A percentile compares a stretch with the other conserved stretches of the same genome.
Conservation (phyloP, 2,888 invertebrate genomes). For the Alloscopus bannaensis region DNA sequence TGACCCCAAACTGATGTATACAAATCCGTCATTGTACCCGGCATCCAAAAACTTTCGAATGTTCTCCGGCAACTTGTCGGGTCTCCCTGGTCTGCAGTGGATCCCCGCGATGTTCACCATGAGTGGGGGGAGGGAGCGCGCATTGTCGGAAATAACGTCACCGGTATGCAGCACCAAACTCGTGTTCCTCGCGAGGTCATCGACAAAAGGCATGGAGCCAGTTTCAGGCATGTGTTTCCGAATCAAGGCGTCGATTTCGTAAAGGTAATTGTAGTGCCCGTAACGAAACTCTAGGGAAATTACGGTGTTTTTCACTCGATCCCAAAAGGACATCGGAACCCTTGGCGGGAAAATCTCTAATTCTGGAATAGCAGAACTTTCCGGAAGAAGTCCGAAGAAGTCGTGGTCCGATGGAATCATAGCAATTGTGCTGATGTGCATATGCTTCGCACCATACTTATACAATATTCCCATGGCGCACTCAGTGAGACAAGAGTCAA, state of each 20-base stretch:
- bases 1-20: slow-evolving; percentile 66
- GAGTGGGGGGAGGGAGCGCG: slow-evolving; percentile 23
- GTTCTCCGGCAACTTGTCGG: not conserved
- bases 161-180: slow-evolving; percentile 24
- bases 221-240: not conserved
- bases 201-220: not conserved
- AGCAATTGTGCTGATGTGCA: slow-evolving; percentile 38
- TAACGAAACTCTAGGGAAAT: slow-evolving; percentile 21
- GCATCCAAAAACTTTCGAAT: not conserved
- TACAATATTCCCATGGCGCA: not conserved
- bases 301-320: slow-evolving; percentile 21
- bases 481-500: not conserved
- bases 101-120: slow-evolving; percentile 37
- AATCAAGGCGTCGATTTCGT: not conserved
- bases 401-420: slow-evolving; percentile 6
- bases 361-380: slow-evolving; percentile 61
- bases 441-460: slow-evolving; percentile 26
- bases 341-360: slow-evolving; percentile 11
- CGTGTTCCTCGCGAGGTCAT: slow-evolving; percentile 16
- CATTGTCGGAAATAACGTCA: slow-evolving; percentile 21
- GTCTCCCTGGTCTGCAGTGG: slow-evolving; percentile 3
- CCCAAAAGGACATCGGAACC: slow-evolving; percentile 32
- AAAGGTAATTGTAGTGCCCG: not conserved
- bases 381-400: slow-evolving; percentile 23
- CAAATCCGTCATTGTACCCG: slow-evolving; percentile 54